phyloP scores from a whole-genome alignment of 37 sponge, comb jelly and placozoan species.

The Agelas oroides region DNA sequence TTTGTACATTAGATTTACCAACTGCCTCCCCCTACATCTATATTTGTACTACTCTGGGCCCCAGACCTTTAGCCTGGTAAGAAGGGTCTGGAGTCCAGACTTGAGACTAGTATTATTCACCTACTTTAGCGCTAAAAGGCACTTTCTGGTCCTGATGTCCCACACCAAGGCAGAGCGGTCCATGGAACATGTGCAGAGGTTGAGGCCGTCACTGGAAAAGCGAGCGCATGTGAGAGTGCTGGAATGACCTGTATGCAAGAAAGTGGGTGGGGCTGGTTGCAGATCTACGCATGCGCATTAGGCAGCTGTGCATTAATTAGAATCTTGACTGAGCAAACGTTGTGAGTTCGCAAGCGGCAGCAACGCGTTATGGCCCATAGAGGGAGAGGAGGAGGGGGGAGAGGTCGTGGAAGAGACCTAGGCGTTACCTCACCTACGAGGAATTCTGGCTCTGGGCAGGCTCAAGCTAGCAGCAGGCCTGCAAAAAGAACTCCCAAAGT shows the following conservation, averaged over 20 bases:
- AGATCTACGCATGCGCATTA: not conserved
- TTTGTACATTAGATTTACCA: not conserved
- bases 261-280: not conserved
- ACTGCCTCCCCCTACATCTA: too few species aligned
- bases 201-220: constrained; percentile 48
- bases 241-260: constrained; percentile 56
- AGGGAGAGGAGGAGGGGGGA: not conserved
- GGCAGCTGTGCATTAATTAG: constrained; percentile 3
- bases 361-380: not conserved
- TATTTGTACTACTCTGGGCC: too few species aligned
- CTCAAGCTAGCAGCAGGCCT: not conserved
- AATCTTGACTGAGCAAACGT: too few species aligned
- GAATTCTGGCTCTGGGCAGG: too few species aligned
- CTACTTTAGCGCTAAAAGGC: constrained; percentile 61
- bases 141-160: constrained; percentile 63
- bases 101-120: too few species aligned
- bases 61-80: too few species aligned
- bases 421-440: too few species aligned
- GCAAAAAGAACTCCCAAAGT: not conserved
- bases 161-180: constrained; percentile 72
- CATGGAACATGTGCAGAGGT: constrained; percentile 77
- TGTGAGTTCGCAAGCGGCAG: too few species aligned
- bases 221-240: constrained; percentile 76
- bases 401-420: not conserved
- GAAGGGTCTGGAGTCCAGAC: too few species aligned